Base-by-base conservation (phyloP, 2,888 invertebrate species). In the Caenorhabditis sulstoni region DNA sequence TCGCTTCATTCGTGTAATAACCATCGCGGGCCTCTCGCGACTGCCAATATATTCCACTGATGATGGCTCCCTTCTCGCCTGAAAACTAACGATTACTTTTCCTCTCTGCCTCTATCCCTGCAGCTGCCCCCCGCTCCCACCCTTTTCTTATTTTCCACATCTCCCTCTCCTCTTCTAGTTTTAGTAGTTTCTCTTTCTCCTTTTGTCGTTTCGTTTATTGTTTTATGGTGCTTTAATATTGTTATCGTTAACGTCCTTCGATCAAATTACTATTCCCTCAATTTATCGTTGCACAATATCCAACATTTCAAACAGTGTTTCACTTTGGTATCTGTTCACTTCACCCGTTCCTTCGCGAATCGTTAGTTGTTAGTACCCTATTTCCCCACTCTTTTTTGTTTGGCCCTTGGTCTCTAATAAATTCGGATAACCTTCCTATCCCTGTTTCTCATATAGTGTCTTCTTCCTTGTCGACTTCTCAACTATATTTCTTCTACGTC, bases 241-340 rank as follows among this genome's bases (percentile, higher is more conserved):
- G 52, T 47, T 58, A 53, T 58, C 41, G 37, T 53, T 53, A 22
- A 35, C 49, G 23, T 16, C 20, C 29, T 29, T 29, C 29, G 39
- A 23, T 23, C 23, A 41, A 16, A 20, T 37, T 29, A 29, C 9
- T 3, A 39, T 39, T 35, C 44, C 23, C 11, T 22, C 14, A 12
- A 37, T 50, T n/a, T 47, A 12, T 23, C 52, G 20, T 20, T n/a
- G n/a, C 41, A 23, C 3, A n/a, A 16, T 65, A 20, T 50, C 20
- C 39, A 44, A 35, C 67, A 67, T 57, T 57, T 67, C 67, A 55
- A 66, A 45, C 29, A n/a, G 41, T 66, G 41, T 49, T 66, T 66
- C 53, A 45, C 45, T 67, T 50, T 41, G 39, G 12, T 47, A 29
- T 55, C 47, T 14, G 20, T 66, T 45, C 18, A 35, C 55, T 45